Evolutionary conservation across 2,113 vertebrate genomes (phyloP), one percentile per base, ranked within the genome.

Genomic region (Brachypteracias leptosomus): DNA sequence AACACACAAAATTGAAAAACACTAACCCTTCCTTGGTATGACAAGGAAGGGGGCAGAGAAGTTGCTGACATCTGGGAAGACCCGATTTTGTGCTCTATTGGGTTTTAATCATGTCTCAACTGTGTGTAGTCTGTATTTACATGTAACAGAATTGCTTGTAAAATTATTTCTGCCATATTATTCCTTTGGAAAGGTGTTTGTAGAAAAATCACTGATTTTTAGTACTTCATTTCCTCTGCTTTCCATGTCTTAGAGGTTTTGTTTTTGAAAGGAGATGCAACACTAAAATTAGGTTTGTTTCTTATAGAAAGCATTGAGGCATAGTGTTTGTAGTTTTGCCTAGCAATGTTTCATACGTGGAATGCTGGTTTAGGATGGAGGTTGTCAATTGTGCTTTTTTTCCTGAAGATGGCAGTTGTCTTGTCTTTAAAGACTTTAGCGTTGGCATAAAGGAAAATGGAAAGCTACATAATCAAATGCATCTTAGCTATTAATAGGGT

Each of bases 321-420:
- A 18, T 11, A 44, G 13, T 19, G 16, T 49, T 42, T 63, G 46
- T 25, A 25, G 61, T 19, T 83, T 85, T 51, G 26, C 22, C 38
- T 55, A 9, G 63, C 13, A 76, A 2, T 4, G 0, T 79, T 72
- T 47, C 40, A 2, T 3, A 2, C 7, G 12, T 38, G 38, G 33
- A 49, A 24, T 28, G 38, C 55, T 2, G 3, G 6, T 52, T 40
- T 73, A 47, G 63, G 79, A 65, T 40, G 21, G 44, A 79, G 29
- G 18, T 13, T 62, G 59, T 49, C 55, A 70, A 0, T 19, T 66
- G 49, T 70, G 46, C n/a, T 47, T 11, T 57, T 87, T 65, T 85
- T 46, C 71, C 92, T 94, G 83, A 79, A 83, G 84, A 16, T 88
- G 57, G 47, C 78, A 71, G 42, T 51, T 88, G 47, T 42, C 62